Conservation (phyloP, 2,888 invertebrate species). For the Andrena marginata region DNA sequence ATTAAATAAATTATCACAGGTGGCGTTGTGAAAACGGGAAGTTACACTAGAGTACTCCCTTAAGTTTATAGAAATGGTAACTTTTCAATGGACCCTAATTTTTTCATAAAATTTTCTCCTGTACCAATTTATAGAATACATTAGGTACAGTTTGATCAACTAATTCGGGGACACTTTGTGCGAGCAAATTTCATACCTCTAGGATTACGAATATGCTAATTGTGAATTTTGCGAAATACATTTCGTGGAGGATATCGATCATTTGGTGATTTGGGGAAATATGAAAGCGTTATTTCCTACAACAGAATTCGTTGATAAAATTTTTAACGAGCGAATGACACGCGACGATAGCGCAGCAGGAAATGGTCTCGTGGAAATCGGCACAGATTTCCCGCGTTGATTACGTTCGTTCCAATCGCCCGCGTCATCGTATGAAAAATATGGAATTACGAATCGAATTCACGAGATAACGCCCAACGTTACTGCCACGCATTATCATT, state of each 20-base stretch:
- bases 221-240: too few relatives aligned
- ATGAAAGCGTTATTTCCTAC: constrained; percentile 23
- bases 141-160: too few relatives aligned
- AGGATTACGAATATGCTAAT: too few relatives aligned
- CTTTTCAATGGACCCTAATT: too few relatives aligned
- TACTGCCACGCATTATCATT: not conserved
- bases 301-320: constrained; percentile 16
- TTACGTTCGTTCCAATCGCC: constrained; percentile 17
- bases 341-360: not conserved
- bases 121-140: too few relatives aligned
- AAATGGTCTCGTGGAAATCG: not conserved
- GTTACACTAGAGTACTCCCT: too few relatives aligned
- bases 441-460: constrained; percentile 19
- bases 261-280: not conserved
- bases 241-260: not conserved
- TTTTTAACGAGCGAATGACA: constrained; percentile 26
- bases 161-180: too few relatives aligned
- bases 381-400: constrained; percentile 27
- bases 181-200: too few relatives aligned
- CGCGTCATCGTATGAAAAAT: constrained; percentile 19
- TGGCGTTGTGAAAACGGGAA: too few relatives aligned
- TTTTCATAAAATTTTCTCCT: too few relatives aligned
- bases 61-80: too few relatives aligned
- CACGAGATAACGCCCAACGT: constrained; percentile 4
- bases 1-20: too few relatives aligned